These are phyloP conservation scores for Cardiocondyla obscurior DNA, from an alignment of 1,140 invertebrate species.

Conservation along the genomic window DNA sequence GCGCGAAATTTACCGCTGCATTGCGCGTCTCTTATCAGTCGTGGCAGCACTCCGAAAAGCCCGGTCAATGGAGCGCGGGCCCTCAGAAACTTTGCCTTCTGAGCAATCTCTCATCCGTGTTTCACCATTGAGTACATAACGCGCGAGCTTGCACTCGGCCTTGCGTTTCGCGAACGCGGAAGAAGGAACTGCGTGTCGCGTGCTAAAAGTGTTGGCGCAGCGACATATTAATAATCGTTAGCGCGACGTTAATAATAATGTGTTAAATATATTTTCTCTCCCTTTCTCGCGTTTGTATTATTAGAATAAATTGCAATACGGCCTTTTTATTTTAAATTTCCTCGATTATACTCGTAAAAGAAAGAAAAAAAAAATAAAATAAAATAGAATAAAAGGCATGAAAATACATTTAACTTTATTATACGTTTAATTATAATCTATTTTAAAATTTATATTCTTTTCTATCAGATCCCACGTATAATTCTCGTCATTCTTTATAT, in stretches of 20 bases:
- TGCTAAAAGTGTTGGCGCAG: not conserved
- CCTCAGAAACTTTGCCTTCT: not conserved
- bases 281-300: not conserved
- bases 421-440: not conserved
- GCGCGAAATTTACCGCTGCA: conserved; percentile 11
- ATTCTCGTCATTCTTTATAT: not conserved
- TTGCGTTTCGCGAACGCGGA: not conserved
- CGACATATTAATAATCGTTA: not conserved
- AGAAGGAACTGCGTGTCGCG: not conserved
- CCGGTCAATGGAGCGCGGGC: not conserved
- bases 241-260: not conserved
- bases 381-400: not conserved
- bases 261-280: not conserved
- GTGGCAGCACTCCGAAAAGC: not conserved
- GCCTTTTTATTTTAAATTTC: not conserved
- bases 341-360: not conserved
- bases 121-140: not conserved
- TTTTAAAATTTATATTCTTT: not conserved
- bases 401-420: conserved; percentile 19
- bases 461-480: not conserved
- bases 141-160: not conserved
- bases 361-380: not conserved
- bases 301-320: not conserved
- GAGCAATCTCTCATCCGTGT: not conserved
- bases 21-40: conserved; percentile 34